A percentile compares a stretch with the other conserved stretches of the same genome.
Evolutionary conservation across 2,113 vertebrate genomes (phyloP).

Genomic region (Platichthys stellatus): DNA sequence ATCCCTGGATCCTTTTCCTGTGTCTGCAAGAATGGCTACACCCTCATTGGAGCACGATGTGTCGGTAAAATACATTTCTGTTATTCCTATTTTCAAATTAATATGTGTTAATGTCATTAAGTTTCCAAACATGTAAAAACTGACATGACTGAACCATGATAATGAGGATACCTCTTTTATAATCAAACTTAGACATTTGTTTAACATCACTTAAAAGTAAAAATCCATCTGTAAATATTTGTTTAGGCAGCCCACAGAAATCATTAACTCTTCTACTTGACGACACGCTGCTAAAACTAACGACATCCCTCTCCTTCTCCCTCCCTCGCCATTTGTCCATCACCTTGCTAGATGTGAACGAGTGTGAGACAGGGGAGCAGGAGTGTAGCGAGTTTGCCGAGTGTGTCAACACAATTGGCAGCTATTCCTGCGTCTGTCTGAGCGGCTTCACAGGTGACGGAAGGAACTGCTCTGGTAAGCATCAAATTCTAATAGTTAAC

Average conservation of each 20-base stretch:
- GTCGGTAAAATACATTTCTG: constrained; percentile 68
- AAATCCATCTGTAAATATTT: neutral
- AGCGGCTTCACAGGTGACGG: constrained; percentile 84
- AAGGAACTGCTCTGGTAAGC: constrained; percentile 83
- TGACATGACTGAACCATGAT: neutral
- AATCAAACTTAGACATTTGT: neutral
- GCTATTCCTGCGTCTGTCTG: constrained; percentile 80
- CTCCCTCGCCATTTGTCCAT: neutral
- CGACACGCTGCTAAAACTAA: neutral
- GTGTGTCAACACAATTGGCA: constrained; percentile 82
- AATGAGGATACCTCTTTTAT: neutral
- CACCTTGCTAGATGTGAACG: constrained; percentile 79
- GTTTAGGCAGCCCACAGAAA: neutral
- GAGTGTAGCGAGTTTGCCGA: constrained; percentile 80
- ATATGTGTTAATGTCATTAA: neutral
- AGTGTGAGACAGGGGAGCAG: constrained; percentile 75
- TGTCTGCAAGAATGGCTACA: constrained; percentile 80
- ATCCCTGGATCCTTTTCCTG: constrained; percentile 81
- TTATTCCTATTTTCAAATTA: neutral
- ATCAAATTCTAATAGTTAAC: neutral
- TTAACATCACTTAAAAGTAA: neutral
- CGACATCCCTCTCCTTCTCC: neutral
- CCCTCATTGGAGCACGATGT: constrained; percentile 71
- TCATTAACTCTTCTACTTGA: neutral
- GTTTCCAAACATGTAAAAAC: neutral